A percentile compares a stretch with the other conserved stretches of the same genome.
Evolutionary conservation across 2,113 vertebrate species (phyloP).

Genomic region (Canis aureus): DNA sequence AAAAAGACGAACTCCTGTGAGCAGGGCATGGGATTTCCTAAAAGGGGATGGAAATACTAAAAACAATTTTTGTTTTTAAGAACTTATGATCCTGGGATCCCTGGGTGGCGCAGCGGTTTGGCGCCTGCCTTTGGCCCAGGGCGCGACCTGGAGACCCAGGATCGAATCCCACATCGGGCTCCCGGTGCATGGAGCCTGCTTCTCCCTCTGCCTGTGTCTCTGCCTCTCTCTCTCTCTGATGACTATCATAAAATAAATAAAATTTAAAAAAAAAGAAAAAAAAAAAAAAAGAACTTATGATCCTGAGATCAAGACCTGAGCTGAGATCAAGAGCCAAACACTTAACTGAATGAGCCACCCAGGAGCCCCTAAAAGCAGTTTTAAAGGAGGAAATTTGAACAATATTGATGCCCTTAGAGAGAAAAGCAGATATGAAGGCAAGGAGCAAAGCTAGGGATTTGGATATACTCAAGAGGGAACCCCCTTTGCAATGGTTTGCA

Average conservation of each 20-base stretch:
- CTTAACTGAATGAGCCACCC: not conserved
- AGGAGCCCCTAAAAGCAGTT: not conserved
- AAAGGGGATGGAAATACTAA: not conserved
- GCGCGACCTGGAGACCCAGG: too few relatives aligned
- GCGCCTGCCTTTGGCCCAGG: too few relatives aligned
- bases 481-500: not conserved
- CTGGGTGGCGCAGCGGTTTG: too few relatives aligned
- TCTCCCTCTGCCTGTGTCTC: too few relatives aligned
- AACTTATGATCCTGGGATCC: not conserved
- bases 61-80: not conserved
- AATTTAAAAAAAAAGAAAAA: too few relatives aligned
- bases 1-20: not conserved
- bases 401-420: not conserved
- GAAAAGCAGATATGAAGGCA: not conserved
- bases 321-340: not conserved
- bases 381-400: slow-evolving; percentile 33
- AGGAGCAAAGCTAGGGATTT: not conserved
- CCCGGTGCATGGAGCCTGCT: too few relatives aligned
- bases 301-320: not conserved
- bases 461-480: not conserved
- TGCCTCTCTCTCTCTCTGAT: too few relatives aligned
- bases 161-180: too few relatives aligned
- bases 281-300: not conserved
- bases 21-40: not conserved
- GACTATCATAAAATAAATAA: too few relatives aligned